phyloP scores from a whole-genome alignment of 2,113 vertebrate genomes.

The Kryptolebias marmoratus region DNA sequence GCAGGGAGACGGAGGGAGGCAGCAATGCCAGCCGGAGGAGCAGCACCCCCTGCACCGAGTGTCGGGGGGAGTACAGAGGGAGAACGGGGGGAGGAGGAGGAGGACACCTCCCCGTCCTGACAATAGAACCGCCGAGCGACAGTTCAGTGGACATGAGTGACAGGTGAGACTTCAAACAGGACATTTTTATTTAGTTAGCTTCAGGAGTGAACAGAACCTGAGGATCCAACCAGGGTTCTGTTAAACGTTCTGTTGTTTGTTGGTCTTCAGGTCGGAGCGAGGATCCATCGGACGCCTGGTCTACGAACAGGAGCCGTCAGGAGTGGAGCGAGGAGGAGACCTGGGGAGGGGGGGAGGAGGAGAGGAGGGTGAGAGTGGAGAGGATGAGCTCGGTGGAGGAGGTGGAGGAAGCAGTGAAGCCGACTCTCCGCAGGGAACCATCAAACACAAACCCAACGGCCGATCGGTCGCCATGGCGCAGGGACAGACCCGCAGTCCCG shows the following conservation, averaged over 20 bases:
- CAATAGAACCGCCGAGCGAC: constrained; percentile 92
- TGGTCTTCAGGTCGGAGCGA: constrained; percentile 83
- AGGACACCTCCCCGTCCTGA: constrained; percentile 88
- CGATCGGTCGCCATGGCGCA: constrained; percentile 71
- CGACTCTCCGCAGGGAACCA: constrained; percentile 85
- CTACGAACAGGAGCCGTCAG: constrained; percentile 85
- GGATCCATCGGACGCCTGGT: constrained; percentile 88
- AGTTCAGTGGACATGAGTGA: constrained; percentile 94
- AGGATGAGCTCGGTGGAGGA: constrained; percentile 56
- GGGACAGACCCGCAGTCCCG: constrained; percentile 70
- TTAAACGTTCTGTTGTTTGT: background rate
- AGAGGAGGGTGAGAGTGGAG: constrained; percentile 59
- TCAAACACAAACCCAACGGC: constrained; percentile 83
- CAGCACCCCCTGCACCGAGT: constrained; percentile 88
- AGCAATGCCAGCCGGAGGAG: constrained; percentile 82
- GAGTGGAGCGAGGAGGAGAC: constrained; percentile 57
- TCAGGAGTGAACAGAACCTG: no score
- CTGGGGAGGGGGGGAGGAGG: constrained; percentile 29
- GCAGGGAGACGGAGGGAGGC: constrained; percentile 75
- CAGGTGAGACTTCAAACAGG: constrained; percentile 53
- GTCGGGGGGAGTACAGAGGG: constrained; percentile 86
- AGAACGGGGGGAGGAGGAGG: constrained; percentile 62
- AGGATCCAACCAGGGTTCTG: no score
- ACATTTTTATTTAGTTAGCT: background rate
- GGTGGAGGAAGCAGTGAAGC: constrained; percentile 62